Conservation (phyloP, 2,797 vertebrate species). For the Protonibea diacanthus region DNA sequence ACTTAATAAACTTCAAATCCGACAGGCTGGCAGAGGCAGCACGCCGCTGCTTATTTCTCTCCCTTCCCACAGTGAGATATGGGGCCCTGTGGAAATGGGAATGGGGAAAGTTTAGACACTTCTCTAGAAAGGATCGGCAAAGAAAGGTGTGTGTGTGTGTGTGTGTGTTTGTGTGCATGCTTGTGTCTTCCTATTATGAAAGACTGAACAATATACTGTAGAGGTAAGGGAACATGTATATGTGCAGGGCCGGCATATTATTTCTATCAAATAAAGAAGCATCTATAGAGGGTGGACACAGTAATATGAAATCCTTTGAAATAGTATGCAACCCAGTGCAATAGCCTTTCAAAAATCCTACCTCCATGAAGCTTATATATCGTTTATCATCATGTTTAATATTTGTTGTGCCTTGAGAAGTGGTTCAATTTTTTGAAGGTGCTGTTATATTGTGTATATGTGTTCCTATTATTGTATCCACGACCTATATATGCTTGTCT, state of each 20-base stretch:
- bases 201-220: constrained; percentile 38
- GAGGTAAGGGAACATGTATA: constrained; percentile 8
- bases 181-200: constrained; percentile 33
- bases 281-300: constrained; percentile 16
- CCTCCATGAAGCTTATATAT: not conserved
- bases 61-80: constrained; percentile 67
- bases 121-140: constrained; percentile 60
- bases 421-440: not conserved
- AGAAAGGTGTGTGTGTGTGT: constrained; percentile 35
- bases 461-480: not conserved
- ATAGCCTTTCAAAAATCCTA: not conserved
- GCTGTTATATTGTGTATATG: constrained; percentile 1
- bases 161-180: not conserved
- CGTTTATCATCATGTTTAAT: constrained; percentile 6
- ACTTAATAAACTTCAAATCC: constrained; percentile 86
- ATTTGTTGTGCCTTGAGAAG: constrained; percentile 11
- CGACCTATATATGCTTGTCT: not conserved
- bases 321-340: constrained; percentile 18
- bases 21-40: constrained; percentile 77
- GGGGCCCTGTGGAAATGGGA: constrained; percentile 69
- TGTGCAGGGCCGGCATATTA: constrained; percentile 10
- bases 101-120: constrained; percentile 71
- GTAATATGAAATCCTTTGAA: constrained; percentile 10
- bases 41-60: constrained; percentile 69
- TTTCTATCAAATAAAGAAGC: constrained; percentile 32